phyloP scores from a whole-genome alignment of 2,797 vertebrate genomes.

The Dipus sagitta region DNA sequence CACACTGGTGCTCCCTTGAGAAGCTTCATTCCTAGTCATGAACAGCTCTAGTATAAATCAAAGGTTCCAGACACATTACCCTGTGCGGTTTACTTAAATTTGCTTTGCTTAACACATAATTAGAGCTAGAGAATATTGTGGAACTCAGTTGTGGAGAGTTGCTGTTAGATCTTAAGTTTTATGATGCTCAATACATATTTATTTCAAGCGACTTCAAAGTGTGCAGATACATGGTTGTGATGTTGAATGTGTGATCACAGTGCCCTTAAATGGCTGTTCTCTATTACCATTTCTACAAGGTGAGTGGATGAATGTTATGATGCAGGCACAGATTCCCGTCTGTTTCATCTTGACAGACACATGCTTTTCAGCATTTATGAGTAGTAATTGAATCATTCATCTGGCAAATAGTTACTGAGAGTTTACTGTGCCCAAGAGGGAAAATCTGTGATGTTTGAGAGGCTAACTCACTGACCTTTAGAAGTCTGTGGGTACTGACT shows the following conservation, averaged over 20 bases:
- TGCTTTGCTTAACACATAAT: conserved; percentile 56
- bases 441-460: conserved; percentile 30
- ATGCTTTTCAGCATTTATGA: conserved; percentile 58
- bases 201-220: conserved; percentile 61
- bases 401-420: conserved; percentile 38
- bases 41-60: conserved; percentile 3
- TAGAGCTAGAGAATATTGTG: conserved; percentile 33
- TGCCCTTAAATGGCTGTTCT: conserved; percentile 3
- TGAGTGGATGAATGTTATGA: conserved; percentile 18
- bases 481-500: conserved; percentile 9
- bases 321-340: conserved; percentile 29
- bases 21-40: neutral
- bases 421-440: neutral
- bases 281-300: conserved; percentile 51
- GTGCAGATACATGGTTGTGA: conserved; percentile 27
- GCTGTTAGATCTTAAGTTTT: conserved; percentile 6
- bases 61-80: neutral
- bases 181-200: conserved; percentile 31
- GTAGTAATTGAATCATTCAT: conserved; percentile 52
- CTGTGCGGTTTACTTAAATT: conserved; percentile 54
- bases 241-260: conserved; percentile 14
- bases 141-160: conserved; percentile 27
- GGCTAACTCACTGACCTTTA: neutral
- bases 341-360: conserved; percentile 8
- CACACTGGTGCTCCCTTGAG: neutral